These are phyloP conservation scores for Pitangus sulphuratus DNA, from an alignment of 2,797 vertebrate genomes.

Conservation along the genomic window DNA sequence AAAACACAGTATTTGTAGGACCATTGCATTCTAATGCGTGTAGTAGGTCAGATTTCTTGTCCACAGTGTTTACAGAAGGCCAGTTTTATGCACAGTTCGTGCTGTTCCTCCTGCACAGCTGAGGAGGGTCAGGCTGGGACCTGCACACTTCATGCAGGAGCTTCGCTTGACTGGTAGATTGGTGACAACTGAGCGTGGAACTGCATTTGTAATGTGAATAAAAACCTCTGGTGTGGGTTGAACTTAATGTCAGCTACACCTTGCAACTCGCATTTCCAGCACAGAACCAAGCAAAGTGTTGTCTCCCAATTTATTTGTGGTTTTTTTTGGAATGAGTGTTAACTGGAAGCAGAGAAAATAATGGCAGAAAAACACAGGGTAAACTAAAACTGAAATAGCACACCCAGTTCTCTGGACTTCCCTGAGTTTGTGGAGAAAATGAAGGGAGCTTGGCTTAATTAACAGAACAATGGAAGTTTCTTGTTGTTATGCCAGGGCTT, in stretches of 20 bases:
- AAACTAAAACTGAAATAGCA: constrained; percentile 7
- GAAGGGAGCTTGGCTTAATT: constrained; percentile 12
- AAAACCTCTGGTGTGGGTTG: not conserved
- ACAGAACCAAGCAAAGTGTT: not conserved
- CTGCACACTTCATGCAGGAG: not conserved
- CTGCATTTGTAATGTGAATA: constrained; percentile 19
- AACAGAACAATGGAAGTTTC: not conserved
- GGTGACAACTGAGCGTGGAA: not conserved
- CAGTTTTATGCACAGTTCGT: not conserved
- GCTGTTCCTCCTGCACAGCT: not conserved
- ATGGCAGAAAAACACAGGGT: constrained; percentile 12
- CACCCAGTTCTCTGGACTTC: not conserved
- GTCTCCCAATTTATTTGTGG: not conserved
- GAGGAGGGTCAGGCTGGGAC: constrained; percentile 14
- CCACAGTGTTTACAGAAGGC: constrained; percentile 58
- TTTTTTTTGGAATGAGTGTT: constrained; percentile 5
- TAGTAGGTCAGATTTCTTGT: not conserved
- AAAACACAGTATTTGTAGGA: not conserved
- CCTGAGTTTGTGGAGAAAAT: constrained; percentile 8
- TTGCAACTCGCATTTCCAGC: constrained; percentile 5
- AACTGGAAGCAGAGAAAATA: constrained; percentile 31
- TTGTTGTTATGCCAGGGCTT: not conserved
- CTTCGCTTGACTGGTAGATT: constrained; percentile 1
- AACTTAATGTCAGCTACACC: not conserved
- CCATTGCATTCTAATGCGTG: not conserved